Evolutionary conservation across 1,140 invertebrate genomes (phyloP).

Genomic region (Drosophila biarmipes): DNA sequence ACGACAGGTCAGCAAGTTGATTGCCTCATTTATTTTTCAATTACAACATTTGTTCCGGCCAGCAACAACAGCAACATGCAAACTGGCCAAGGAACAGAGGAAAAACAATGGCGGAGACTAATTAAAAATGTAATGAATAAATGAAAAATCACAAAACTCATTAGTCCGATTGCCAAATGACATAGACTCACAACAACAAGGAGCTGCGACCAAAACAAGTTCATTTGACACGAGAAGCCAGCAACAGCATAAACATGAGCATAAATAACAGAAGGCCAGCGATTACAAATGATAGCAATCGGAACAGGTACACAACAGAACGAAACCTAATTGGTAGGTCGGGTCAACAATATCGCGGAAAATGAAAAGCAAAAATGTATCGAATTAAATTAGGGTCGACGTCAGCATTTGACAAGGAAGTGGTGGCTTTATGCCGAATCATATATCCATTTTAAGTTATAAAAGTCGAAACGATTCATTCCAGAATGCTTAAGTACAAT

Average conservation of each 20-base stretch:
- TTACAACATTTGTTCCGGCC: constrained; percentile 76
- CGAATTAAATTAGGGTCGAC: background rate
- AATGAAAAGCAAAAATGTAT: background rate
- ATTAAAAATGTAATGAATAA: constrained; percentile 81
- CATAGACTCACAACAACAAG: constrained; percentile 48
- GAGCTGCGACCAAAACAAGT: constrained; percentile 34
- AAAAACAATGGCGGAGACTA: constrained; percentile 68
- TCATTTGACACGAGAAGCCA: constrained; percentile 33
- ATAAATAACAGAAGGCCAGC: constrained; percentile 20
- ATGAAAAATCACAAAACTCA: constrained; percentile 81
- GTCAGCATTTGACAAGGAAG: constrained; percentile 2
- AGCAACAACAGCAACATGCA: constrained; percentile 32
- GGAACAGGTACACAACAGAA: constrained; percentile 40
- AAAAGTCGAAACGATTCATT: too few species aligned
- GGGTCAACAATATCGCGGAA: constrained; percentile 20
- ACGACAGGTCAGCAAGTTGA: constrained; percentile 81
- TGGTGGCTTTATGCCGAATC: background rate
- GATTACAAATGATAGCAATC: constrained; percentile 38
- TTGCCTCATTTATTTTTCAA: constrained; percentile 83
- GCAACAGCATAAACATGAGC: constrained; percentile 31
- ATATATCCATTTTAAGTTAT: background rate
- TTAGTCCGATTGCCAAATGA: constrained; percentile 68
- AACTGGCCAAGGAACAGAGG: constrained; percentile 20
- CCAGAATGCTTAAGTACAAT: too few species aligned
- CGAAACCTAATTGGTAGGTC: constrained; percentile 55